Evolutionary conservation across 2,797 vertebrate species (phyloP), one percentile per base, ranked within the genome.

Genomic region (Ctenochaetus hawaiiensis): DNA sequence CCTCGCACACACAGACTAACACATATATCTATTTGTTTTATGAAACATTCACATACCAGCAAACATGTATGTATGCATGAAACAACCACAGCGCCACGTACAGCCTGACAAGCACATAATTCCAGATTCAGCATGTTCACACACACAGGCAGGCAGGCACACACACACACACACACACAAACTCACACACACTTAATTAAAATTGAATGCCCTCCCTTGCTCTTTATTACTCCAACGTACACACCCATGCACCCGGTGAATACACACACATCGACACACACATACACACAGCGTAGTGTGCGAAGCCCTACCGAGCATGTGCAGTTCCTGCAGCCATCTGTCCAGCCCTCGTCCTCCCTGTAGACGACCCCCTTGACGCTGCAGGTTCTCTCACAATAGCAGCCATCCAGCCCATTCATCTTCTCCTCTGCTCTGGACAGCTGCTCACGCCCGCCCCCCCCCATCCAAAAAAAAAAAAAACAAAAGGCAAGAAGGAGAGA

Each of bases 321-420:
- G 96, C 97, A 99, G 95, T 98, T 98, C 95, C 95, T 98, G 91
- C 98, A 99, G 94, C 97, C 98, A 77, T 98, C 97, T 82, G 95
- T 96, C 98, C 97, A 99, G 80, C 96, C 95, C 83, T 98, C 97
- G 70, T 97, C 96, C 89, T 99, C 97, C 89, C 97, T 95, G 96
- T 98, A 99, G 90, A 96, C 95, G 71, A 80, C 93, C 83, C 96
- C 97, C 91, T 98, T 99, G 94, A 95, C 90, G 67, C 94, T 97
- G 94, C 98, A 99, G 72, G 97, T 99, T 91, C 97, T 96, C 93
- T 99, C 98, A 95, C 98, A 99, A 91, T 98, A 98, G 94, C 98
- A 99, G 84, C 97, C 97, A 89, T 99, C 97, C 95, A 99, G 84
- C 66, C 96, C 97, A 90, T 97, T 97, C 97, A 99, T 99, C 91